Evolutionary conservation across 2,113 vertebrate genomes (phyloP), one percentile per base, ranked within the genome.

Genomic region (Pterocles burchelli): DNA sequence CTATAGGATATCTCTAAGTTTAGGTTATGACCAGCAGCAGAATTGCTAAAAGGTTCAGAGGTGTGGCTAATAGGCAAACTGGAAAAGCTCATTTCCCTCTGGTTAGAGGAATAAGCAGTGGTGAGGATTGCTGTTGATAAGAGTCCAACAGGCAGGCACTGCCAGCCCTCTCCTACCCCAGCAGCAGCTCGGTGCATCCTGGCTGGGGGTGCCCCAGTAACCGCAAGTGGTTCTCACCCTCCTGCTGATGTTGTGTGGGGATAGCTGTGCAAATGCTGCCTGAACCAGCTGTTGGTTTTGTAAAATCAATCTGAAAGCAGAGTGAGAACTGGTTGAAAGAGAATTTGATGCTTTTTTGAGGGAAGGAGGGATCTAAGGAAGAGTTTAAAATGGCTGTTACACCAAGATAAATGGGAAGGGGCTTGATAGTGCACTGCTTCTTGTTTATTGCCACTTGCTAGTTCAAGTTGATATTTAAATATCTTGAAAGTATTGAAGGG

Each of bases 91-190:
- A 10, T 51, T 79, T 57, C 17, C 22, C 17, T 46, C 61, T 33
- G 20, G 8, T 46, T 63, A 34, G 68, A 89, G 10, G n/a, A 75
- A 17, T 5, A 29, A 34, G 34, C 20, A 62, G 26, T 15, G 55
- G 33, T 63, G 74, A 55, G 17, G 25, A 15, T 8, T 36, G 14
- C 25, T 52, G 62, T 45, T 58, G 45, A 1, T 33, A 45, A 10
- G 26, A 25, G 45, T 26, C 24, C n/a, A 34, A 22, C 41, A 34
- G 57, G 38, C 55, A 28, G 45, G 29, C n/a, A 52, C 29, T 28
- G 57, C 18, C 4, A 4, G 9, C 15, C 18, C 17, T 49, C 13
- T 54, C 43, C 24, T 29, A 3, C 38, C 43, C 33, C 1, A 0
- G 13, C n/a, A 79, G 26, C 41, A 51, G 10, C n/a, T 48, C 1